Percentiles rank a stretch among this genome's conserved stretches.
Conservation (phyloP, 2,113 vertebrate genomes). For the Peucedramus taeniatus region DNA sequence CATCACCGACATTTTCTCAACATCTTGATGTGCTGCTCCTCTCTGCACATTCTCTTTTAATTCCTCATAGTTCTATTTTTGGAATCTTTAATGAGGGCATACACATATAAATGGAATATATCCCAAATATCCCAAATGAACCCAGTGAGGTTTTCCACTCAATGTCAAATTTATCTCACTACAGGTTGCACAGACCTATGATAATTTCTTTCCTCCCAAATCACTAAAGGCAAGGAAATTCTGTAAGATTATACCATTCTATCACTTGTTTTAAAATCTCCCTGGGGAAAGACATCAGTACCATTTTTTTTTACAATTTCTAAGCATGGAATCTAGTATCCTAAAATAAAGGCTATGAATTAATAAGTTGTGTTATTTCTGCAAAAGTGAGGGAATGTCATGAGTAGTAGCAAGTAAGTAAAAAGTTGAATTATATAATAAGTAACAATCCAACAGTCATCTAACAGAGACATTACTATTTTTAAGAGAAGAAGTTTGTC, state of each 20-base stretch:
- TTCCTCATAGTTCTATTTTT: not conserved
- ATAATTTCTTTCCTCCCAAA: not conserved
- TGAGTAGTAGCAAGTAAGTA: not conserved
- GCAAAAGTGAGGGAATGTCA: not conserved
- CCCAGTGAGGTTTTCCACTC: not conserved
- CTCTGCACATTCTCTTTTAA: not conserved
- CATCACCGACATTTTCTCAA: not conserved
- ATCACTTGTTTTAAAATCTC: not conserved
- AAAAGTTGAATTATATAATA: not conserved
- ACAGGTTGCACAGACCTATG: not conserved
- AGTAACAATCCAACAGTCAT: not conserved
- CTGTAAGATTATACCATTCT: not conserved
- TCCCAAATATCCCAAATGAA: not conserved
- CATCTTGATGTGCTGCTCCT: not conserved
- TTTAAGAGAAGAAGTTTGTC: not conserved
- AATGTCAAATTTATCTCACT: not conserved
- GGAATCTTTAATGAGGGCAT: conserved; percentile 5
- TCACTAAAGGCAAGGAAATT: not conserved
- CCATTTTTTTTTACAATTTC: not conserved
- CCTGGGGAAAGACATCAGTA: not conserved
- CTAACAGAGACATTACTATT: not conserved
- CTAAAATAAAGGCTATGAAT: not conserved
- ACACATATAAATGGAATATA: not conserved
- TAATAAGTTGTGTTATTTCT: not conserved
- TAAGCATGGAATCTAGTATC: not conserved